Base-by-base conservation (phyloP, 2,888 invertebrate species). In the Plagodis dolabraria region DNA sequence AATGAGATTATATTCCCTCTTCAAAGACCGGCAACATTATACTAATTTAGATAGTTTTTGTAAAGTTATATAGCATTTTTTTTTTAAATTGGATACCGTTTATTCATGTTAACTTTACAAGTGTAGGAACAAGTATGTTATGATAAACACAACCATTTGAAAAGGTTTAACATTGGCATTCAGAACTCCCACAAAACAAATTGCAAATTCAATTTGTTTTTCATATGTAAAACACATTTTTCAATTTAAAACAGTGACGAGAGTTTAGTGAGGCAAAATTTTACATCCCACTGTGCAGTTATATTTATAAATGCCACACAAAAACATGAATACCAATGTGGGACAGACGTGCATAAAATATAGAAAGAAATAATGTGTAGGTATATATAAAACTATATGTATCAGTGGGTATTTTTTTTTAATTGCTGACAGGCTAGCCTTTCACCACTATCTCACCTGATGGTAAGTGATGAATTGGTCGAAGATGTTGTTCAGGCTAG, bases 311-410 rank as follows among this genome's bases (percentile, higher is more conserved):
- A 63, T 60, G 47, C 57, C 36, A 11, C 33, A 47, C 48, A 54
- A 60, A 66, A 63, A 64, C 57, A 48, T 48, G 47, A 58, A 64
- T 54, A 44, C 60, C 57, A 62, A 62, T 59, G 64, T 50, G 51
- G 61, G 57, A 59, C 56, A 65, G 57, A 60, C 64, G 68, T 63
- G 65, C 60, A 69, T 63, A 51, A 61, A 67, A 70, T 75, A 71
- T 70, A 62, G 60, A 63, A 67, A 66, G 65, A 69, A 71, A 65
- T 5, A 59, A 67, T 63, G 33, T 53, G 38, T 50, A 38, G 1
- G 9, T 38, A 38, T 38, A 5, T 38, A 38, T 38, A 9, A 7
- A 8, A 5, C 5, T 38, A 1, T 38, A 5, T 8, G 22, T 22
- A 22, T 22, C 2, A 1, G 22, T 22, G n/a, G n/a, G n/a, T n/a